Evolutionary conservation across 2,797 vertebrate genomes (phyloP), one percentile per base, ranked within the genome.

Genomic region (Bradypodion pumilum): DNA sequence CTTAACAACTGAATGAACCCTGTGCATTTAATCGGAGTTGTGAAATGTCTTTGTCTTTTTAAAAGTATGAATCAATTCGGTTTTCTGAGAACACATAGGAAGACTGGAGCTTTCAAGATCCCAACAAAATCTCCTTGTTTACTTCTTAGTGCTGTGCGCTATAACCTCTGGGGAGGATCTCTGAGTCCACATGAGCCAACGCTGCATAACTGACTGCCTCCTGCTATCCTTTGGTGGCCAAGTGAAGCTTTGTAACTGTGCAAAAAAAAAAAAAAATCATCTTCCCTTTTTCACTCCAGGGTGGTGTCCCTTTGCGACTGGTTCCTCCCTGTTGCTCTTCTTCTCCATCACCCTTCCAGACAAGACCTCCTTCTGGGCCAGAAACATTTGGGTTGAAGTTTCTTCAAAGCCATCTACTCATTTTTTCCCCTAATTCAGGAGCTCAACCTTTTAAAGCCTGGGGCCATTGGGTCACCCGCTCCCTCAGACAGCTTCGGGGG

Each of bases 71-170:
- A 77, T 79, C 70, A 62, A 35, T 81, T 92, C 80, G 15, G 0
- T 78, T 87, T 90, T 85, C 44, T 85, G 69, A 82, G 5, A 81
- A 76, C 69, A 16, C 19, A 0, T 1, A 7, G 60, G 68, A 75
- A 87, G 78, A 82, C 76, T 44, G 85, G 74, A 70, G 56, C 80
- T 77, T 21, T 62, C 40, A 10, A 88, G 75, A 32, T 79, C 92
- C 80, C 63, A 75, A n/a, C n/a, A n/a, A n/a, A 69, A 10, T 0
- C 4, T 78, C 62, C 77, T 85, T 84, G n/a, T 81, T 82, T 65
- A 80, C 63, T 83, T 90, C 85, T 91, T 86, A 65, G 91, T 92
- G 90, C 89, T 91, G 89, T 37, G 88, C 89, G 82, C 87, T 92
- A 86, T 87, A 19, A 56, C 2, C 83, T 85, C 90, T 81, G 66